phyloP scores from a whole-genome alignment of 2,888 invertebrate species.

The Helicoverpa assulta region DNA sequence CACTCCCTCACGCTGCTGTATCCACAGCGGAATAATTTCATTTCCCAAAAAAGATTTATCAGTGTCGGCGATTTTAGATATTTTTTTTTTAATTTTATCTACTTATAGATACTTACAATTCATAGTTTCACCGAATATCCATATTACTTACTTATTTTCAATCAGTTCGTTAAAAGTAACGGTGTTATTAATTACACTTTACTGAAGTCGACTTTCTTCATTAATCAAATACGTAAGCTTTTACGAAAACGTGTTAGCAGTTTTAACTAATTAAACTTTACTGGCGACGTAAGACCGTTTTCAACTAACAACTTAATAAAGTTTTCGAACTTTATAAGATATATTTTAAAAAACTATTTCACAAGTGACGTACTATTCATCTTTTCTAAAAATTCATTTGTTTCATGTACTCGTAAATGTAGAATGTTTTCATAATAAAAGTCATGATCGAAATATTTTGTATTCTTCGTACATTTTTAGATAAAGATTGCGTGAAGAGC shows the following conservation, averaged over 20 bases:
- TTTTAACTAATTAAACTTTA: slow-evolving; percentile 5
- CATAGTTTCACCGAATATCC: neutral
- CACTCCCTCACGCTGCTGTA: too few species aligned
- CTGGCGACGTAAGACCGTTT: neutral
- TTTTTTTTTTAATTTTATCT: too few species aligned
- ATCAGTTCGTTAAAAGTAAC: slow-evolving; percentile 12
- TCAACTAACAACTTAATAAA: neutral
- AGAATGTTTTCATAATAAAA: neutral
- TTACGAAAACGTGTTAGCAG: neutral
- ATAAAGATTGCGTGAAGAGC: slow-evolving; percentile 23
- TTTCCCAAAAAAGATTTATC: too few species aligned
- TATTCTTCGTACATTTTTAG: slow-evolving; percentile 10
- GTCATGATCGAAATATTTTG: neutral
- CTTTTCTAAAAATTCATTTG: neutral
- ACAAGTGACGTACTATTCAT: too few species aligned
- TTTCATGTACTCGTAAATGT: neutral
- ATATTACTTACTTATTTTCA: neutral
- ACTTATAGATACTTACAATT: neutral
- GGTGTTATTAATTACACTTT: slow-evolving; percentile 9
- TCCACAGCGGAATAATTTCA: too few species aligned
- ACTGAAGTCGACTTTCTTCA: slow-evolving; percentile 18
- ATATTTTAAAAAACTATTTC: neutral
- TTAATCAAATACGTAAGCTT: slow-evolving; percentile 20
- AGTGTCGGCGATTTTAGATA: too few species aligned
- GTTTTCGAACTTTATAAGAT: neutral